Evolutionary conservation across 2,888 invertebrate genomes (phyloP).

Genomic region (Tetramorium bicarinatum): DNA sequence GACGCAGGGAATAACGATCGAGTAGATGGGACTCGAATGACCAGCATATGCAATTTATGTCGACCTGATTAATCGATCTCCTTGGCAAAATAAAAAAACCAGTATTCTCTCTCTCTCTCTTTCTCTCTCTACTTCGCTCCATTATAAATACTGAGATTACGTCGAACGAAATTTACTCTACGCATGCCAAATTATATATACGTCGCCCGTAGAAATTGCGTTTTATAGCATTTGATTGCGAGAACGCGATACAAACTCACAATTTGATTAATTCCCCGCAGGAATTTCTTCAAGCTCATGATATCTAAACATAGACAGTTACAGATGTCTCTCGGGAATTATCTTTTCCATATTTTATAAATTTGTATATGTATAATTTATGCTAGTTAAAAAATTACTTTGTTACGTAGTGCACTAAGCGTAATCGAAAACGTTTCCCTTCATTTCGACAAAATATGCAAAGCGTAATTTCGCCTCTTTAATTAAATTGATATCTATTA

Average conservation of each 20-base stretch:
- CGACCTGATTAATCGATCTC: constrained; percentile 31
- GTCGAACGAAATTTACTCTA: constrained; percentile 34
- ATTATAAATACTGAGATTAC: constrained; percentile 48
- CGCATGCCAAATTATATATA: constrained; percentile 18
- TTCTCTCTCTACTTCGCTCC: neutral
- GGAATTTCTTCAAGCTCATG: neutral
- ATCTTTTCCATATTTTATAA: neutral
- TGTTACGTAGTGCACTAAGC: constrained; percentile 18
- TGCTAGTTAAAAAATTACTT: constrained; percentile 34
- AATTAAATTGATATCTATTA: constrained; percentile 49
- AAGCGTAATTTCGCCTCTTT: constrained; percentile 41
- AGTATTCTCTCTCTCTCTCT: constrained; percentile 1
- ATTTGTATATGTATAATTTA: constrained; percentile 28
- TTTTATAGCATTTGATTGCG: constrained; percentile 29
- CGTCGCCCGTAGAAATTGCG: constrained; percentile 5
- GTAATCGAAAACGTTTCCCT: constrained; percentile 20
- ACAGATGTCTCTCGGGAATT: neutral
- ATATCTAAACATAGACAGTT: constrained; percentile 10
- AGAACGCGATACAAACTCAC: constrained; percentile 5
- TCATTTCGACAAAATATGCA: neutral
- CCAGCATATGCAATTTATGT: constrained; percentile 18
- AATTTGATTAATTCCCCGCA: constrained; percentile 20
- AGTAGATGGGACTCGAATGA: constrained; percentile 5
- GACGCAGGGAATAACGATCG: constrained; percentile 6
- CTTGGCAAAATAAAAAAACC: constrained; percentile 13